Evolutionary conservation across 2,113 vertebrate species (phyloP).

Genomic region (Carettochelys insculpta): DNA sequence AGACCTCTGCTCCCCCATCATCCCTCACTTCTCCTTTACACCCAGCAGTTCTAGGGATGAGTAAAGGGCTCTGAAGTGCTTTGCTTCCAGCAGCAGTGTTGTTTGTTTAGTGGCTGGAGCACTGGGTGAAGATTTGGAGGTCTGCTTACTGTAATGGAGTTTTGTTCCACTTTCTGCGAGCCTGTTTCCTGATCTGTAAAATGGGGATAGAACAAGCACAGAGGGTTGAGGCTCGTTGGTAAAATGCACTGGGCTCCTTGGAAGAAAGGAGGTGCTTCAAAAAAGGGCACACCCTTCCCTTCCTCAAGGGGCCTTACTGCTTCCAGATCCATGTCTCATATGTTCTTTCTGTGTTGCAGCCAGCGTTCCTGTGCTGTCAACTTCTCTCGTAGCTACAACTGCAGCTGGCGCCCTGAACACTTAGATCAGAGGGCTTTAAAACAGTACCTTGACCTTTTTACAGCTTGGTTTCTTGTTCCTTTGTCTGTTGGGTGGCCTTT

Average conservation of each 20-base stretch:
- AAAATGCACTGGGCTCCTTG: neutral
- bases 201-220: neutral
- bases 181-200: neutral
- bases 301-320: neutral
- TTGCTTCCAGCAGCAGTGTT: neutral
- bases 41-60: neutral
- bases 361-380: neutral
- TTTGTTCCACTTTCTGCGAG: neutral
- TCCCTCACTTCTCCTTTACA: neutral
- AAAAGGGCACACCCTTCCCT: too few relatives aligned
- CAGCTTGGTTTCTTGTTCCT: neutral
- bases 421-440: neutral
- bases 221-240: neutral
- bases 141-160: neutral
- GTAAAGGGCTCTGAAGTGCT: neutral
- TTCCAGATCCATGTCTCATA: neutral
- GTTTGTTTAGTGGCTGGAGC: neutral
- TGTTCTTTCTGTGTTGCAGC: neutral
- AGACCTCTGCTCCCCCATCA: neutral
- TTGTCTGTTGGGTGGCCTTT: neutral
- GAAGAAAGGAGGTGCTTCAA: neutral
- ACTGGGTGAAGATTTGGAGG: neutral
- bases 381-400: neutral
- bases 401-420: neutral
- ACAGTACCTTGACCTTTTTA: rapidly evolving